A percentile compares a stretch with the other conserved stretches of the same genome.
phyloP scores from a whole-genome alignment of 2,113 vertebrate genomes.

The Excalfactoria chinensis region DNA sequence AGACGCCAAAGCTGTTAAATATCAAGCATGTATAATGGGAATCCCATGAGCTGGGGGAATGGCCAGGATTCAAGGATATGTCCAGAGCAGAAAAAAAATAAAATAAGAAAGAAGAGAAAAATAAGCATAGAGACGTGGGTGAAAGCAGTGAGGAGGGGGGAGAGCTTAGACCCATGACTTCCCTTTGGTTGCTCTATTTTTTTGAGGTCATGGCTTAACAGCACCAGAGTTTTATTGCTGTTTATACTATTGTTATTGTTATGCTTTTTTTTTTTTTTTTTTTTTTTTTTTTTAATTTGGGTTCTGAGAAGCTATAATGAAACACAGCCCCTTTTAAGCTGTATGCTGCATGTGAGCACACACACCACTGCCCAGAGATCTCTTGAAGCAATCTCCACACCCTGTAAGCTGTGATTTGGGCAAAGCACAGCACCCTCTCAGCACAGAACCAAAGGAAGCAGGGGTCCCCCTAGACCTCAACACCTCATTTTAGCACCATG shows the following conservation, averaged over 20 bases:
- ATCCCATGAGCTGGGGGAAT: conserved; percentile 58
- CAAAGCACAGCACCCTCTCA: rapidly evolving
- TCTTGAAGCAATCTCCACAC: not conserved
- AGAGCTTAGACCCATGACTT: not conserved
- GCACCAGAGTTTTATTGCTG: not conserved
- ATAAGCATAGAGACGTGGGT: not conserved
- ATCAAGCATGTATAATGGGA: conserved; percentile 54
- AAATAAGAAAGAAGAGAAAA: conserved; percentile 19
- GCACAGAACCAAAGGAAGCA: not conserved
- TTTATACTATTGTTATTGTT: not conserved
- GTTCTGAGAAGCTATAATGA: not conserved
- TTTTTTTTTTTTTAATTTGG: not conserved
- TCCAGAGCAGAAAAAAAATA: conserved; percentile 7
- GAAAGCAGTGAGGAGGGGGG: not conserved
- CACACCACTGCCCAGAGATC: not conserved
- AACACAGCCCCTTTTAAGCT: not conserved
- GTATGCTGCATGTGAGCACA: not conserved
- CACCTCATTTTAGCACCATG: not conserved
- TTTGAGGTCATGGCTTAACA: not conserved
- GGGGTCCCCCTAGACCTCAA: not conserved
- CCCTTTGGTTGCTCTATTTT: not conserved
- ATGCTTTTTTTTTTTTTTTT: too few relatives aligned
- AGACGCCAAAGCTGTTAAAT: conserved; percentile 47
- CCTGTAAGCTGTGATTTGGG: not conserved
- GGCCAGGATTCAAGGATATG: conserved; percentile 71